These are phyloP conservation scores for Catocala nupta DNA, from an alignment of 2,888 invertebrate species.

Conservation along the genomic window DNA sequence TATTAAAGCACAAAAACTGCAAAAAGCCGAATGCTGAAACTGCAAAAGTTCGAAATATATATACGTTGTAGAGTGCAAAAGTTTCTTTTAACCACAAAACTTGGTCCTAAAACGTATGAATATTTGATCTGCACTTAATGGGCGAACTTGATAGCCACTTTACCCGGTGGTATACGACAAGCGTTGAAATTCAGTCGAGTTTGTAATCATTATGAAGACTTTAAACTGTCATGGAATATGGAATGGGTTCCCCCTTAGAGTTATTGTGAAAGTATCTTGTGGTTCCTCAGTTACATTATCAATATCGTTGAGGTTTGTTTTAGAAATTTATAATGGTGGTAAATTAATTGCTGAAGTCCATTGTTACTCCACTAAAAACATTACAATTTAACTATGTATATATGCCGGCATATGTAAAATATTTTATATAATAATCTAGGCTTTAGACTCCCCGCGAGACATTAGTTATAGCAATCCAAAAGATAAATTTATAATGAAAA, in stretches of 20 bases:
- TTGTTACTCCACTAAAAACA: no score
- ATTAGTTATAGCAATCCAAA: no score
- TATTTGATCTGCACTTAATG: slow-evolving; percentile 28
- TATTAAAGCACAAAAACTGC: no score
- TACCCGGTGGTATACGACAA: background rate
- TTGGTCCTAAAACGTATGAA: slow-evolving; percentile 20
- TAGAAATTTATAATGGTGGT: background rate
- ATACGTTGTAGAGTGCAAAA: background rate
- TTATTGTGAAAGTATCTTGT: background rate
- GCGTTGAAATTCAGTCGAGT: slow-evolving; percentile 17
- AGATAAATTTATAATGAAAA: no score
- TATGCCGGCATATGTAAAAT: no score
- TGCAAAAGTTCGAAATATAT: no score
- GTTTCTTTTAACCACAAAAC: slow-evolving; percentile 2
- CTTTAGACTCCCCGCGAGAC: no score
- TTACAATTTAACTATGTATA: no score
- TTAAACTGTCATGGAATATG: slow-evolving; percentile 42
- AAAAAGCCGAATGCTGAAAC: no score
- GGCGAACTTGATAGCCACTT: slow-evolving; percentile 19
- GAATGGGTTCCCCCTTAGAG: slow-evolving; percentile 18
- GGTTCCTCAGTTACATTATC: background rate
- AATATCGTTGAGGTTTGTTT: background rate
- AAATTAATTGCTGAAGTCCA: background rate
- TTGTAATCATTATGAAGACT: slow-evolving; percentile 23
- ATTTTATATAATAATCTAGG: no score